Evolutionary conservation across 1,140 invertebrate genomes (phyloP).

Genomic region (Lasioglossum baleicum): DNA sequence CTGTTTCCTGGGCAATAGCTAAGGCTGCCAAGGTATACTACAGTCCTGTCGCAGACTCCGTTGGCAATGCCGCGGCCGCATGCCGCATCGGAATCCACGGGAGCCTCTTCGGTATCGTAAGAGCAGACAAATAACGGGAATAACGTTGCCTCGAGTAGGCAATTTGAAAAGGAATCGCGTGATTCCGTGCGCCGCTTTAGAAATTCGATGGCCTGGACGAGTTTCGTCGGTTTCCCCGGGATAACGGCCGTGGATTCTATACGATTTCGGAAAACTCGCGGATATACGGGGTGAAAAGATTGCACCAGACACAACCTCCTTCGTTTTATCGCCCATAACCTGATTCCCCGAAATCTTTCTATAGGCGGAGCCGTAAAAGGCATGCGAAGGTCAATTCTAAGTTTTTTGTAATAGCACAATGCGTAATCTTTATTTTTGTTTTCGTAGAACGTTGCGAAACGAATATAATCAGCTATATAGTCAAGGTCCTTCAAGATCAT

Average conservation of each 20-base stretch:
- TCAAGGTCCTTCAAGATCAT: too few relatives aligned
- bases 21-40: too few relatives aligned
- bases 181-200: neutral
- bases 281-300: neutral
- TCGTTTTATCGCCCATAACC: too few relatives aligned
- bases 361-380: too few relatives aligned
- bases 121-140: constrained; percentile 11
- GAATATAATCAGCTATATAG: too few relatives aligned
- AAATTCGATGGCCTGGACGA: neutral
- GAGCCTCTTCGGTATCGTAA: neutral
- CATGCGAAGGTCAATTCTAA: too few relatives aligned
- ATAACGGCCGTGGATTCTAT: neutral
- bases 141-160: constrained; percentile 1
- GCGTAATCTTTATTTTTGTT: too few relatives aligned
- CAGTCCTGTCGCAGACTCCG: neutral
- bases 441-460: too few relatives aligned
- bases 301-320: too few relatives aligned
- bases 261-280: constrained; percentile 28
- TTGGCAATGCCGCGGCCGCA: neutral
- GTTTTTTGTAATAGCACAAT: too few relatives aligned
- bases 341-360: too few relatives aligned
- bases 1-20: too few relatives aligned
- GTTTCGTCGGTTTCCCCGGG: neutral
- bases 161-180: constrained; percentile 22
- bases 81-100: constrained; percentile 28